phyloP scores from a whole-genome alignment of 2,797 vertebrate species.

The Micropoecilia bifurca region DNA sequence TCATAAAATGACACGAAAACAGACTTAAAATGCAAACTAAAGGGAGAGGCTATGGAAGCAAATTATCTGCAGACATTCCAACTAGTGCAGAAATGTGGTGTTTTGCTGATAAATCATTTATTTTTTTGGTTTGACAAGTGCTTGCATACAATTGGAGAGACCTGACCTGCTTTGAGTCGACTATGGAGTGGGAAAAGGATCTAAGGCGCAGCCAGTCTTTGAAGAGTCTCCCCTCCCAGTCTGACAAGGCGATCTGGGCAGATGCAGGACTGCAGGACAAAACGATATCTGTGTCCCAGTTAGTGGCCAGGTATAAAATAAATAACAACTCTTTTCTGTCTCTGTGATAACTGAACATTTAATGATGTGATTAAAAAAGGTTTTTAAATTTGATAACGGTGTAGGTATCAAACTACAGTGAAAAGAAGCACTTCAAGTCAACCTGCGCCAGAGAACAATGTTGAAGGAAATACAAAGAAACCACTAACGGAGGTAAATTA shows the following conservation, averaged over 20 bases:
- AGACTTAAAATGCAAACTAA: neutral
- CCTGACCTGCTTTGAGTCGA: slow-evolving; percentile 16
- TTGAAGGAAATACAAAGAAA: slow-evolving; percentile 37
- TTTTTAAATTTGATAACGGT: slow-evolving; percentile 8
- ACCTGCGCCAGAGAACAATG: slow-evolving; percentile 2
- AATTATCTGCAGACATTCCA: neutral
- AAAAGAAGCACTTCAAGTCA: slow-evolving; percentile 25
- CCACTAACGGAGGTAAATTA: slow-evolving; percentile 47
- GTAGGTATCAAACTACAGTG: slow-evolving; percentile 70
- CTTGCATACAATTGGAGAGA: slow-evolving; percentile 12
- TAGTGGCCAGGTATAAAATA: slow-evolving; percentile 72
- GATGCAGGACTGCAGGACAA: slow-evolving; percentile 55
- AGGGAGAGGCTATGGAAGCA: neutral
- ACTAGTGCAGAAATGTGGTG: too few species aligned
- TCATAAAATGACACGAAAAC: neutral
- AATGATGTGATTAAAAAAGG: neutral
- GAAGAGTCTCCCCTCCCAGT: slow-evolving; percentile 44
- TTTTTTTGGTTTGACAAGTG: neutral
- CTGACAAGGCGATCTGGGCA: slow-evolving; percentile 57
- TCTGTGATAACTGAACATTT: neutral
- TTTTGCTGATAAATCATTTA: slow-evolving; percentile 6
- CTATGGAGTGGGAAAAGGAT: slow-evolving; percentile 73
- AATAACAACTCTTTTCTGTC: neutral
- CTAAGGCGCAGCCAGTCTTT: slow-evolving; percentile 75
- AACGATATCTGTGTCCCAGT: slow-evolving; percentile 77